A percentile compares a stretch with the other conserved stretches of the same genome.
phyloP scores from a whole-genome alignment of 2,888 invertebrate genomes.

The Tuberolachnus salignus region DNA sequence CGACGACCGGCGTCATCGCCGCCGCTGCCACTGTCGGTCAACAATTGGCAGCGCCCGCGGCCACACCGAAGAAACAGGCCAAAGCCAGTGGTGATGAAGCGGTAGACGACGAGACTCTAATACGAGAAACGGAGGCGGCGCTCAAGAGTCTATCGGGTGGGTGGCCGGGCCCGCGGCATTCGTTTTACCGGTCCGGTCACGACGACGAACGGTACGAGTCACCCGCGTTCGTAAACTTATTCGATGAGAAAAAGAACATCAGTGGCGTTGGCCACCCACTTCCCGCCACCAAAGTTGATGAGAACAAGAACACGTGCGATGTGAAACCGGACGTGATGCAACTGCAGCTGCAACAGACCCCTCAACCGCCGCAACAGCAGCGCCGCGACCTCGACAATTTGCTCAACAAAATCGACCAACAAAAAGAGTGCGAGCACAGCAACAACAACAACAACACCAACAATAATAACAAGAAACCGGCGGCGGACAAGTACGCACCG shows the following conservation, averaged over 20 bases:
- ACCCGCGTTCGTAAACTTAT: slow-evolving; percentile 82
- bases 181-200: slow-evolving; percentile 67
- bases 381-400: slow-evolving; percentile 27
- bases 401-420: slow-evolving; percentile 48
- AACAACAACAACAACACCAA: background rate
- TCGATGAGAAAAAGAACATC: slow-evolving; percentile 77
- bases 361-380: slow-evolving; percentile 43
- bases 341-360: slow-evolving; percentile 34
- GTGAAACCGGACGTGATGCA: slow-evolving; percentile 25
- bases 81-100: slow-evolving; percentile 61
- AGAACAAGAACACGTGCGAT: slow-evolving; percentile 57
- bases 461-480: slow-evolving; percentile 26
- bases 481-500: slow-evolving; percentile 63
- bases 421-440: slow-evolving; percentile 34
- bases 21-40: slow-evolving; percentile 59
- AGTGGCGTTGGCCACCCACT: slow-evolving; percentile 67
- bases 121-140: slow-evolving; percentile 87
- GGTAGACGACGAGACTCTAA: slow-evolving; percentile 81
- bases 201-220: slow-evolving; percentile 72
- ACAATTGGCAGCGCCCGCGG: slow-evolving; percentile 35
- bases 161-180: slow-evolving; percentile 75
- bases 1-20: slow-evolving; percentile 58
- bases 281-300: slow-evolving; percentile 68
- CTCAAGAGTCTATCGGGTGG: slow-evolving; percentile 80
- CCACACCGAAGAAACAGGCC: slow-evolving; percentile 61